phyloP scores from a whole-genome alignment of 2,113 vertebrate genomes.

The Lontra canadensis region DNA sequence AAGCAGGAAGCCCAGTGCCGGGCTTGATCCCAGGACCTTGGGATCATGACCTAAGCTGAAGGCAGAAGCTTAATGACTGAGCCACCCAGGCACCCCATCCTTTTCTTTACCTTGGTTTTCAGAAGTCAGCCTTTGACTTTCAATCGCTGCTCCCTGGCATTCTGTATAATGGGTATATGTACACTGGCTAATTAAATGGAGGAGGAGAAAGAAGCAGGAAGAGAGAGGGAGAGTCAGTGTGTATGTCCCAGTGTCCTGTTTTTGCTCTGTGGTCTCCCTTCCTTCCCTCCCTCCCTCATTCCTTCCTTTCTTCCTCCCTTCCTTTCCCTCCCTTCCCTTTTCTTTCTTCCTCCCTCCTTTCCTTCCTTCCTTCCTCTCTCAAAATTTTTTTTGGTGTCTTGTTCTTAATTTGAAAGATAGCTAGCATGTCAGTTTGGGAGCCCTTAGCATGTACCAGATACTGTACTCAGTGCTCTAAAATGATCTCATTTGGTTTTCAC shows the following conservation, averaged over 20 bases:
- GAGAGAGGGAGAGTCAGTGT: not conserved
- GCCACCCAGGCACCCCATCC: too few species aligned
- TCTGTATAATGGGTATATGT: not conserved
- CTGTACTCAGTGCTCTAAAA: fast-evolving
- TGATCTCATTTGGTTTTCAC: not conserved
- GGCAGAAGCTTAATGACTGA: too few species aligned
- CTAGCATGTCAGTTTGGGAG: not conserved
- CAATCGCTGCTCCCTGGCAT: not conserved
- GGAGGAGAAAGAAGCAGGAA: not conserved
- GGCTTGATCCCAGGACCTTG: too few species aligned
- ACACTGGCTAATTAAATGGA: not conserved
- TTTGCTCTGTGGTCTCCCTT: not conserved
- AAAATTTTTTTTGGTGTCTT: not conserved
- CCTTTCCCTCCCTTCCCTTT: too few species aligned
- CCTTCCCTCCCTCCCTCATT: too few species aligned
- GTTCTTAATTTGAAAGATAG: not conserved
- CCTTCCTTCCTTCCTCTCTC: not conserved
- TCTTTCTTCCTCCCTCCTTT: too few species aligned
- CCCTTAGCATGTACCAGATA: not conserved
- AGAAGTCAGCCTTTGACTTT: not conserved
- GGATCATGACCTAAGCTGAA: too few species aligned
- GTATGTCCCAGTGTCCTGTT: too few species aligned
- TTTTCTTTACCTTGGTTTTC: not conserved
- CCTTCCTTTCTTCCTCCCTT: too few species aligned
- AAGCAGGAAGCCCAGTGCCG: too few species aligned